These are phyloP conservation scores for Vidua chalybeata DNA, from an alignment of 2,113 vertebrate species.

Conservation along the genomic window DNA sequence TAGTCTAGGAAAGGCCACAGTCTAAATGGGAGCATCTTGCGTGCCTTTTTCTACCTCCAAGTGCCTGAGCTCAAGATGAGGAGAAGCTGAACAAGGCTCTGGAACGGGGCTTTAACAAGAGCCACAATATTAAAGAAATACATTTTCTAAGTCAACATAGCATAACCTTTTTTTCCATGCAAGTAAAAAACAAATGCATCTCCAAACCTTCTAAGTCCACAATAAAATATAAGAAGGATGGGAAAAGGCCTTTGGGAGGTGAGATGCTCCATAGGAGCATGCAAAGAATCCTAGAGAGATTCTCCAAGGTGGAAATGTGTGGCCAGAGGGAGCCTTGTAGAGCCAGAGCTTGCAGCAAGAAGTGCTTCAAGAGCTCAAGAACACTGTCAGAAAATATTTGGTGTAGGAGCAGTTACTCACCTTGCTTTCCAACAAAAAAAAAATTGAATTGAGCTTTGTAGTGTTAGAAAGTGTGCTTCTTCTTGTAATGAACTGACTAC, in stretches of 20 bases:
- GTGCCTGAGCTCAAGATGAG: background rate
- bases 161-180: accelerated
- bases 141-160: background rate
- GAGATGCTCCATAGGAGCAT: background rate
- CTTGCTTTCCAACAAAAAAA: background rate
- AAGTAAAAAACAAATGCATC: background rate
- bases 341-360: background rate
- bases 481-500: background rate
- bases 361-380: background rate
- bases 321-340: background rate
- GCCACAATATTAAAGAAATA: accelerated
- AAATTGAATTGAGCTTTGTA: background rate
- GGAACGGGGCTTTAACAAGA: background rate
- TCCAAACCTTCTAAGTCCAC: background rate
- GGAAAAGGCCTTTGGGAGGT: background rate
- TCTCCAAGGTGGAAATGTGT: background rate
- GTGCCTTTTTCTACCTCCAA: background rate
- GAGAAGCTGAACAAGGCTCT: background rate
- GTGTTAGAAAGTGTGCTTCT: background rate
- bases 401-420: background rate
- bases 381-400: background rate
- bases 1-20: background rate
- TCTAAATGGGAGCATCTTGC: background rate
- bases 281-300: background rate
- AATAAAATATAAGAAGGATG: background rate